Evolutionary conservation across 2,113 vertebrate species (phyloP), one percentile per base, ranked within the genome.

Genomic region (Sarotherodon lohbergeri): DNA sequence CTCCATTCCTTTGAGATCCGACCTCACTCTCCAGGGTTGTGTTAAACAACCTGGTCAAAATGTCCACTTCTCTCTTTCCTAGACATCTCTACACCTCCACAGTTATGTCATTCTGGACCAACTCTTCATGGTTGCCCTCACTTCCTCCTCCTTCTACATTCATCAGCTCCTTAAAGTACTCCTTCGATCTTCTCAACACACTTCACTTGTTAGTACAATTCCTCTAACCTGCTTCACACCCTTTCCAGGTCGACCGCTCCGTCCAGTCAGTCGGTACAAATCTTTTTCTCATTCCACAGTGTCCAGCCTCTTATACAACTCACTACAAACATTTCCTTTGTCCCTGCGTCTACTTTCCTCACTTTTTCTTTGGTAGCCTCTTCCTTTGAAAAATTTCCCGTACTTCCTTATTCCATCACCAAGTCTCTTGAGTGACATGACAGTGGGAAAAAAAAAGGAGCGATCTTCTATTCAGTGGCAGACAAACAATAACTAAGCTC

Each of bases 401-500:
- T 0, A n/a, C 32, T 39, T 66, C 61, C 32, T 36, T 17, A 61
- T 61, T 59, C 55, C 0, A 7, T 13, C 22, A 48, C 46, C 46
- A 17, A 27, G 27, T 41, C 36, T 22, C 63, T 41, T 68, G 36
- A 68, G 41, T 17, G 68, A 73, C 48, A 73, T 48, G 68, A 73
- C 39, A 17, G 71, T 56, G 24, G 59, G 27, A 29, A 29, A 4
- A 43, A 55, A 85, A 36, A 27, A 9, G 46, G n/a, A 2, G 10
- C 22, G 13, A 22, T 16, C 13, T 73, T 7, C 16, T 29, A 17
- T 57, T 83, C 0, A 55, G 11, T 13, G 24, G 1, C 36, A 0
- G 17, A 57, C n/a, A 3, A 52, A 71, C 48, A 4, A 24, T 41
- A 66, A 13, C 1, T 29, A 57, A 1, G 1, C 96, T 96, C 96